Evolutionary conservation across 2,888 invertebrate species (phyloP), one percentile per base, ranked within the genome.

Genomic region (Clusia tigrina): DNA sequence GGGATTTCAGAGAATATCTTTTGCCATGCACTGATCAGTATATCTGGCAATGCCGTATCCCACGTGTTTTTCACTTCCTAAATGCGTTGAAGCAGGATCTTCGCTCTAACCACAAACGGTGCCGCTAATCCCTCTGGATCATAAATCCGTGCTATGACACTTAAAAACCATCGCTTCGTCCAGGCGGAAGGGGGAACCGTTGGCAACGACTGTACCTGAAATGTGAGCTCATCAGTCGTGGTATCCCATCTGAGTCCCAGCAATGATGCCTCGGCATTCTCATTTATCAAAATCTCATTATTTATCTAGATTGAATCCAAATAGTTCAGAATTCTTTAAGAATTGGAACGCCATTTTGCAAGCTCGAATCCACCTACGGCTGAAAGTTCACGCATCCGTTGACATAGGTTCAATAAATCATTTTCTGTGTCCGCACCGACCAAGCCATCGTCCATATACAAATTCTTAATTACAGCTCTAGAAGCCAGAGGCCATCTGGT

Each of bases 81-180:
- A n/a, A 67, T 62, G 37, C 59, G 62, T 60, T 67, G 58, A 9
- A 65, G 48, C 15, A 65, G 54, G n/a, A 65, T 52, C 53, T 67
- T 67, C 2, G 63, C 63, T 22, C 48, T 64, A 5, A 66, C 51
- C 17, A 51, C 57, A 22, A 48, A 60, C 17, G 60, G 65, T n/a
- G 64, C 17, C 12, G 54, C 56, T 60, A 48, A 60, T 1, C 66
- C 64, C 1, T 61, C 46, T 1, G 64, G 64, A 51, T 64, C 65
- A 42, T 58, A 65, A 25, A 66, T 32, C 37, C 62, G 63, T 1
- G 59, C 60, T 10, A 60, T 64, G n/a, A 64, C 64, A 52, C 64
- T 46, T 9, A 67, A 37, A 12, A 64, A 22, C 18, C 57, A 57
- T 20, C 57, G 58, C 23, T 67, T 62, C 2, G 64, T 64, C 18